Evolutionary conservation across 2,888 invertebrate species (phyloP), one percentile per base, ranked within the genome.

Genomic region (Sympetrum striolatum): DNA sequence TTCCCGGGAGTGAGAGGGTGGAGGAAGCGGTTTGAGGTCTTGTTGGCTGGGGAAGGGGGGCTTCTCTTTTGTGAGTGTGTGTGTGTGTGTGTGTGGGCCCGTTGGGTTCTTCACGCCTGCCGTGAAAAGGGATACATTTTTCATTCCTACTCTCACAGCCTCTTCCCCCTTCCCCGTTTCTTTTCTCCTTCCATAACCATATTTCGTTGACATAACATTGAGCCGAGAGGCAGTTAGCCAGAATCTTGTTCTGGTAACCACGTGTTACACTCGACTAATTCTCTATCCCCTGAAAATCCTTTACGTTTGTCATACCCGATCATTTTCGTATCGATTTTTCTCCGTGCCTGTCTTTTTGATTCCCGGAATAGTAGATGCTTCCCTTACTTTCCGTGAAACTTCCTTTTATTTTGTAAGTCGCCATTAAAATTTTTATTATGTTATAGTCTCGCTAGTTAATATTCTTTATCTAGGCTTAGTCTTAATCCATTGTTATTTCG

Each of bases 71-170:
- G 53, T n/a, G 81, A 44, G 81, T 44, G 81, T 31, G 81, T 48
- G 81, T 53, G 81, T 31, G 82, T 48, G 44, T 81, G 82, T 60
- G 86, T 86, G 86, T 86, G 86, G 86, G 86, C 86, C 60, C 86
- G 60, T 60, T 60, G 53, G 53, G 53, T 37, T 86, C 86, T 86
- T 86, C 86, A 86, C 86, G 86, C 86, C 86, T 86, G 86, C 86
- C 60, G 60, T 86, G 37, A 86, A 86, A 86, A 86, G 86, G 86
- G 86, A 86, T 86, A 86, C 86, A 86, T 86, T 86, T 86, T 86
- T 86, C 86, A 86, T 86, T 60, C 86, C 86, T 18, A 37, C 73
- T 73, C 73, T 73, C 73, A 31, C 81, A 39, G 25, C 81, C 58
- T 25, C 58, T 35, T 25, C 82, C 60, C 37, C 35, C 60, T 86